phyloP scores from a whole-genome alignment of 2,888 invertebrate species.

The Leucophenga maculata region DNA sequence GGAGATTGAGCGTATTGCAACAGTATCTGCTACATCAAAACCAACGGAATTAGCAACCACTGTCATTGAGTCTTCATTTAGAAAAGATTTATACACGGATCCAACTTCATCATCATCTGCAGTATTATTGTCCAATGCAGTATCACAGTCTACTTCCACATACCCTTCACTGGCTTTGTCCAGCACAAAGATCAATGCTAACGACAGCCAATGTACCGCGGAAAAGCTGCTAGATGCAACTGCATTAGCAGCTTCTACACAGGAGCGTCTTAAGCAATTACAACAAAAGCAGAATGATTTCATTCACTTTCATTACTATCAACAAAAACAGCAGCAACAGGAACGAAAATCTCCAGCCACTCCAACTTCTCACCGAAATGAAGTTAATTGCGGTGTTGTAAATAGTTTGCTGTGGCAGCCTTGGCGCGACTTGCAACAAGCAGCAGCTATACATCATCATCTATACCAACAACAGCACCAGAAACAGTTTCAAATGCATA shows the following conservation, averaged over 20 bases:
- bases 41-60: constrained; percentile 30
- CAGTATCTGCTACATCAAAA: constrained; percentile 29
- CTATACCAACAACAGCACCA: constrained; percentile 67
- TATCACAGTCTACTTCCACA: constrained; percentile 5
- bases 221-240: constrained; percentile 38
- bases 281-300: constrained; percentile 29
- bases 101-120: not conserved
- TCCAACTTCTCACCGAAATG: constrained; percentile 35
- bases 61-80: not conserved
- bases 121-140: constrained; percentile 13
- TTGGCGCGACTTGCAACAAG: constrained; percentile 69
- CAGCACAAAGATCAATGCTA: not conserved
- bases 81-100: not conserved
- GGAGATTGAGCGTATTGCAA: constrained; percentile 58
- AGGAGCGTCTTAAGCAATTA: constrained; percentile 46
- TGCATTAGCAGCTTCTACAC: constrained; percentile 46
- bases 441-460: constrained; percentile 67
- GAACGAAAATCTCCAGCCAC: constrained; percentile 33
- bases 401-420: constrained; percentile 70
- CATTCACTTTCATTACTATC: not conserved
- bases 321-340: constrained; percentile 40
- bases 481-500: constrained; percentile 52
- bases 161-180: no score
- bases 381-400: constrained; percentile 63
- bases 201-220: not conserved